These are phyloP conservation scores for Gryon sp. DNA, from an alignment of 1,140 invertebrate genomes.

Conservation along the genomic window DNA sequence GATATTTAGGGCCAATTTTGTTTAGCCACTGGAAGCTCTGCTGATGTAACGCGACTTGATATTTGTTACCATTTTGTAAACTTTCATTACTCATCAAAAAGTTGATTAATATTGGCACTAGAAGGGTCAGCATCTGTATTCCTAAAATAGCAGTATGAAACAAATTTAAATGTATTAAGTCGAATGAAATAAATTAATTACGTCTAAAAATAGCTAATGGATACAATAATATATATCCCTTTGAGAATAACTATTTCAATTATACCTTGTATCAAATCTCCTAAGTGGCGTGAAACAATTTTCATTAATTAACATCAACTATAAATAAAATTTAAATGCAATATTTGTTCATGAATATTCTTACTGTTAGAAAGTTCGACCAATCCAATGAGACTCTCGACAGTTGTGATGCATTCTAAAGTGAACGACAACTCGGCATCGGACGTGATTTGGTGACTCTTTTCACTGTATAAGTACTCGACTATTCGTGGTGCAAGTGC, in stretches of 20 bases:
- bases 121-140: conserved; percentile 91
- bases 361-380: conserved; percentile 89
- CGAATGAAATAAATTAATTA: background rate
- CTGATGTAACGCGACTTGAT: conserved; percentile 88
- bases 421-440: conserved; percentile 84
- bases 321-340: too few species aligned
- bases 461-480: conserved; percentile 84
- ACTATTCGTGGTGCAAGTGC: conserved; percentile 87
- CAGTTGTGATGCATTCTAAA: conserved; percentile 84
- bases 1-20: conserved; percentile 94
- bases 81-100: conserved; percentile 87
- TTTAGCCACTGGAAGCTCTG: conserved; percentile 92
- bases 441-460: conserved; percentile 80
- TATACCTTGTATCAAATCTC: conserved; percentile 80
- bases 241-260: conserved; percentile 6
- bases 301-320: too few species aligned
- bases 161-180: background rate
- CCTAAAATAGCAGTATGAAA: conserved; percentile 85
- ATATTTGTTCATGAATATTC: conserved; percentile 69
- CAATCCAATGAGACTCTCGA: conserved; percentile 87
- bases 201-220: too few species aligned
- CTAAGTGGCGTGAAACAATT: conserved; percentile 79
- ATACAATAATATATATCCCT: too few species aligned
- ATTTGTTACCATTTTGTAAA: conserved; percentile 82
- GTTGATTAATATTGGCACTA: conserved; percentile 93